phyloP scores from a whole-genome alignment of 2,888 invertebrate genomes.

The Formica aserva region DNA sequence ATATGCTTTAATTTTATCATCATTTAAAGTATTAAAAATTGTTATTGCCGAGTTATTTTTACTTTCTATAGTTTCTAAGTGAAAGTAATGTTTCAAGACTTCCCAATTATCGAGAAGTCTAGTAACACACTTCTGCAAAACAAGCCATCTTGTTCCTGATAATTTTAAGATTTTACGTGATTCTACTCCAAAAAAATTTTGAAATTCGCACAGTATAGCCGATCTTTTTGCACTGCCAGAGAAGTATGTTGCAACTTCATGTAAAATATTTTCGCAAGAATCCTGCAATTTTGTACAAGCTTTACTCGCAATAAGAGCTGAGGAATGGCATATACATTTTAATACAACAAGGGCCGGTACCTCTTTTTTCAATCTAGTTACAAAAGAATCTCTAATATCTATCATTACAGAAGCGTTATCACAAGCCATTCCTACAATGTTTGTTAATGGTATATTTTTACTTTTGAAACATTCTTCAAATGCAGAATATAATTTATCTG shows the following conservation, averaged over 20 bases:
- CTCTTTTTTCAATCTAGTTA: conserved; percentile 11
- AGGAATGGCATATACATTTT: conserved; percentile 35
- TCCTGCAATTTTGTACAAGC: conserved; percentile 38
- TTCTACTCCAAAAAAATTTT: conserved; percentile 24
- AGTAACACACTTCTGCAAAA: conserved; percentile 16
- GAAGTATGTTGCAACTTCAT: conserved; percentile 21
- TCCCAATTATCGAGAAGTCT: conserved; percentile 40
- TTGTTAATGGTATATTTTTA: conserved; percentile 14
- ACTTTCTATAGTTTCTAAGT: not conserved
- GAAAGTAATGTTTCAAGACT: conserved; percentile 10
- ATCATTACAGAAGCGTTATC: conserved; percentile 34
- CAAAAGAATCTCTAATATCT: conserved; percentile 8
- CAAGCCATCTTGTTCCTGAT: conserved; percentile 39
- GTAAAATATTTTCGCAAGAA: conserved; percentile 30
- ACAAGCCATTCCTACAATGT: conserved; percentile 15
- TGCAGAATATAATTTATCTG: conserved; percentile 25
- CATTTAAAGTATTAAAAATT: conserved; percentile 32
- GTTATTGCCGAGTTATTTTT: conserved; percentile 15
- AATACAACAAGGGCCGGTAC: conserved; percentile 5
- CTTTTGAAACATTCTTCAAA: conserved; percentile 25
- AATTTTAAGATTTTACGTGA: conserved; percentile 43
- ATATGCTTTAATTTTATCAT: conserved; percentile 22
- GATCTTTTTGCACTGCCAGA: conserved; percentile 26
- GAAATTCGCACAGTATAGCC: conserved; percentile 21
- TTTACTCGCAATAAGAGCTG: conserved; percentile 28